A percentile compares a stretch with the other conserved stretches of the same genome.
Conservation (phyloP, 2,797 vertebrate species). For the Protosalanx chinensis region DNA sequence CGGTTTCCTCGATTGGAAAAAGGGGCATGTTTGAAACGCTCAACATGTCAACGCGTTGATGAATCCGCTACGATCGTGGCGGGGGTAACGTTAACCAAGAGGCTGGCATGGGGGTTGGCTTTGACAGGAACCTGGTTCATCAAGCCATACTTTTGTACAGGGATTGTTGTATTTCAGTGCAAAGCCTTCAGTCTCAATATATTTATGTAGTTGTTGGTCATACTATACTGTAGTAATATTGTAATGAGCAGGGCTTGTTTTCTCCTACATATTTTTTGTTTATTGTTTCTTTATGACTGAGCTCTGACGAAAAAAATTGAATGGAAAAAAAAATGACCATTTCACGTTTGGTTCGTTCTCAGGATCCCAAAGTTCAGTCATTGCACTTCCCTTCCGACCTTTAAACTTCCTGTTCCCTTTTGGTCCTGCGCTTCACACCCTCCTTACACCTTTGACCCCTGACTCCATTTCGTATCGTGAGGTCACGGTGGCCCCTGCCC, state of each 20-base stretch:
- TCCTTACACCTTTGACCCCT: slow-evolving; percentile 56
- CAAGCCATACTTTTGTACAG: background rate
- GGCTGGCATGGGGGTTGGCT: background rate
- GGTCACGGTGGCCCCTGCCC: slow-evolving; percentile 48
- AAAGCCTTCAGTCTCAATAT: background rate
- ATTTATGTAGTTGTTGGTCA: no score
- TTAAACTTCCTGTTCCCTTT: slow-evolving; percentile 62
- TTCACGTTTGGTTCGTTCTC: background rate
- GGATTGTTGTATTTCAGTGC: background rate
- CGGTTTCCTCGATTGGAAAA: slow-evolving; percentile 53
- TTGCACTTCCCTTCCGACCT: slow-evolving; percentile 39
- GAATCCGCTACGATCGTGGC: background rate
- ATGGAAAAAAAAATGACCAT: background rate
- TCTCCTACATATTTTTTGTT: no score
- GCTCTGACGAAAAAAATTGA: background rate
- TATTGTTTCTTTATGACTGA: no score
- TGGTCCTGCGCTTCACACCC: slow-evolving; percentile 29
- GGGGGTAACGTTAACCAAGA: background rate
- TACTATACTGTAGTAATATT: no score
- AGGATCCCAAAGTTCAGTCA: no score
- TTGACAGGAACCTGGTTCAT: background rate
- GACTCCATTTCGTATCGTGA: slow-evolving; percentile 48
- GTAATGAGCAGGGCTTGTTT: no score
- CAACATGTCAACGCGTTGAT: background rate
- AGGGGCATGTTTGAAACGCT: slow-evolving; percentile 54